Percentiles rank a stretch among this genome's conserved stretches.
Conservation (phyloP, 2,888 invertebrate species). For the Chalcis sispes region DNA sequence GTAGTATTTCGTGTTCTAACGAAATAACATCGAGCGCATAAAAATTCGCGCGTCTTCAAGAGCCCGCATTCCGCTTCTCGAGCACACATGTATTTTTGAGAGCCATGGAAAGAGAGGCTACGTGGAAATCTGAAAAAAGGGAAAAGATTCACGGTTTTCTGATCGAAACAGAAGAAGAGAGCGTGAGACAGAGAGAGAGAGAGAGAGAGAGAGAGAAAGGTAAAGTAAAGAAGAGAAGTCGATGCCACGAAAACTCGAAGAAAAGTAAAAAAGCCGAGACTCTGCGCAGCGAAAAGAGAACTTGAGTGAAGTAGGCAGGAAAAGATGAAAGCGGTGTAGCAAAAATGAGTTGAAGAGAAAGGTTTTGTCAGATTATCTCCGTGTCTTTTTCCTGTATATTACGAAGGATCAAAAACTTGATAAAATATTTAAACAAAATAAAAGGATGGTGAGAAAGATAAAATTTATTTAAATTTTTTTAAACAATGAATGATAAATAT, state of each 20-base stretch:
- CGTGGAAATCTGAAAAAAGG: conserved; percentile 10
- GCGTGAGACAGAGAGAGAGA: neutral
- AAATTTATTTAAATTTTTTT: too few species aligned
- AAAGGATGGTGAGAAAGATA: too few species aligned
- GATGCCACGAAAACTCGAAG: too few species aligned
- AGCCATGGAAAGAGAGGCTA: neutral
- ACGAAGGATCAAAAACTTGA: too few species aligned
- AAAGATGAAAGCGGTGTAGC: neutral
- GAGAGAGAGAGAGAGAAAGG: neutral
- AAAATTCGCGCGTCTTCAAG: conserved; percentile 10
- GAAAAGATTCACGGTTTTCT: neutral
- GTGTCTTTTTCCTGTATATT: too few species aligned
- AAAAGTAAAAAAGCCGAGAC: neutral
- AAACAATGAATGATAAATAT: too few species aligned
- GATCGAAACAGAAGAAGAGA: neutral
- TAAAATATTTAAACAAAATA: too few species aligned
- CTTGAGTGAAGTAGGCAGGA: neutral
- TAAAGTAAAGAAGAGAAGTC: too few species aligned
- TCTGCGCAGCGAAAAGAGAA: neutral
- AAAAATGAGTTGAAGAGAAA: neutral
- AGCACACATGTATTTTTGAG: conserved; percentile 11
- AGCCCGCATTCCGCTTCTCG: neutral
- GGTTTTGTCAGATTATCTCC: too few species aligned
- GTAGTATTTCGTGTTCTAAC: conserved; percentile 1
- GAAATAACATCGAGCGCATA: neutral